Conservation (phyloP, 2,113 vertebrate genomes). For the Dicentrarchus labrax region DNA sequence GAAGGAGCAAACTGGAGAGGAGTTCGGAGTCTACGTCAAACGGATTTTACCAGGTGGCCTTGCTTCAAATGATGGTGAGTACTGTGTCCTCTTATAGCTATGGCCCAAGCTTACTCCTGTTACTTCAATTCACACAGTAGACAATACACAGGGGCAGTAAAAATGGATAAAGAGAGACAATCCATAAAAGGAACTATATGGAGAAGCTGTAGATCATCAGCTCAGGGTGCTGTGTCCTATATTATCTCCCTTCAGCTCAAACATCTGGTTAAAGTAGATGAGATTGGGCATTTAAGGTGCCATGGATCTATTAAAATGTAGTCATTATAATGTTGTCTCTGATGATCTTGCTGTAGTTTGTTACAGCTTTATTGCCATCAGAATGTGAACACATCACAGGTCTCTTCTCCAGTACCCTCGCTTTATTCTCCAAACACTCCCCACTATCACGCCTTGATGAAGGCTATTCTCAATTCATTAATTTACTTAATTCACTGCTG, state of each 20-base stretch:
- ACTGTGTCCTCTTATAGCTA: not conserved
- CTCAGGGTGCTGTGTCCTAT: not conserved
- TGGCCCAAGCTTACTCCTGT: not conserved
- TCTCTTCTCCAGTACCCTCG: not conserved
- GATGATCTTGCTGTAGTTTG: not conserved
- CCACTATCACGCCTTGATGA: not conserved
- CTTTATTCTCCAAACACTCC: not conserved
- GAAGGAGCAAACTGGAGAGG: constrained; percentile 89
- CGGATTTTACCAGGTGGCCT: constrained; percentile 92
- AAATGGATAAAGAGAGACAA: not conserved
- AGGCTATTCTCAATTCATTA: not conserved
- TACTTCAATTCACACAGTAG: not conserved
- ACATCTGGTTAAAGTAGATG: not conserved
- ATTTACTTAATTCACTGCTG: no score
- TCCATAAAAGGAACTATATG: not conserved
- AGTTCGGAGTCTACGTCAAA: constrained; percentile 94
- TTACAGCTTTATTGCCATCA: not conserved
- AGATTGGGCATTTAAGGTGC: not conserved
- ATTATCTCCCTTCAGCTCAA: not conserved
- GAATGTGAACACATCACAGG: not conserved
- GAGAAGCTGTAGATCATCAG: not conserved
- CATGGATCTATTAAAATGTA: not conserved
- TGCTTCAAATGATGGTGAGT: constrained; percentile 88
- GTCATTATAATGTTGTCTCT: not conserved
- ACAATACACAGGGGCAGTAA: not conserved